A percentile compares a stretch with the other conserved stretches of the same genome.
Conservation (phyloP, 2,113 vertebrate genomes). For the Pithys albifrons region DNA sequence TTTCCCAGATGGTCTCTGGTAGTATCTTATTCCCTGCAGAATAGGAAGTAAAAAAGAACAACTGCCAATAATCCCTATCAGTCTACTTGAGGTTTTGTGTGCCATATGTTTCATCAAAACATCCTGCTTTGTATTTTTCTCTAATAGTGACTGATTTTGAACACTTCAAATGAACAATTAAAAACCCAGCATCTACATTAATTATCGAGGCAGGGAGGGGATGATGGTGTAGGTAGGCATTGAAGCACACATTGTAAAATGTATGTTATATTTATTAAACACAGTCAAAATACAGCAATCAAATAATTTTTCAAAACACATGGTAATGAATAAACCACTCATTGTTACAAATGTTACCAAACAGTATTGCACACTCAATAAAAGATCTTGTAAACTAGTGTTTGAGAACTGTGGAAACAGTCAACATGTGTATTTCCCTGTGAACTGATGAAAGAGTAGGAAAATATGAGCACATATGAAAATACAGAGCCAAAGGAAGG, state of each 20-base stretch:
- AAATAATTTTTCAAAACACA: not conserved
- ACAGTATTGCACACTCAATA: not conserved
- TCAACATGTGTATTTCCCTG: not conserved
- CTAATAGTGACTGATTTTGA: not conserved
- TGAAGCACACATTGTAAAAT: not conserved
- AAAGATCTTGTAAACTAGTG: not conserved
- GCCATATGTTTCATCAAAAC: conserved; percentile 40
- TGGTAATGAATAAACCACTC: not conserved
- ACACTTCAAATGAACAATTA: not conserved
- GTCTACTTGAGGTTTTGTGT: conserved; percentile 26
- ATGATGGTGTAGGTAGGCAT: not conserved
- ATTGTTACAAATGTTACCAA: not conserved
- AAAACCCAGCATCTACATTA: not conserved
- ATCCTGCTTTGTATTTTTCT: conserved; percentile 13
- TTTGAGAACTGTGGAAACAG: not conserved
- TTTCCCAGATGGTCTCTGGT: conserved; percentile 44
- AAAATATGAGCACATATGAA: not conserved
- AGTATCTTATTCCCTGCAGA: not conserved
- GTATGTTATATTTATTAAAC: not conserved
- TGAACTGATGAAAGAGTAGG: not conserved
- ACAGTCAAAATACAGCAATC: not conserved
- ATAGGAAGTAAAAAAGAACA: conserved; percentile 23
- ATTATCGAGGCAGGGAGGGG: not conserved
- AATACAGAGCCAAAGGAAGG: not conserved
- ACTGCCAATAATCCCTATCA: conserved; percentile 29